Percentiles rank a stretch among this genome's conserved stretches.
These are phyloP conservation scores for Dyspetes luteomarginatus DNA, from an alignment of 2,888 invertebrate species.

Conservation along the genomic window DNA sequence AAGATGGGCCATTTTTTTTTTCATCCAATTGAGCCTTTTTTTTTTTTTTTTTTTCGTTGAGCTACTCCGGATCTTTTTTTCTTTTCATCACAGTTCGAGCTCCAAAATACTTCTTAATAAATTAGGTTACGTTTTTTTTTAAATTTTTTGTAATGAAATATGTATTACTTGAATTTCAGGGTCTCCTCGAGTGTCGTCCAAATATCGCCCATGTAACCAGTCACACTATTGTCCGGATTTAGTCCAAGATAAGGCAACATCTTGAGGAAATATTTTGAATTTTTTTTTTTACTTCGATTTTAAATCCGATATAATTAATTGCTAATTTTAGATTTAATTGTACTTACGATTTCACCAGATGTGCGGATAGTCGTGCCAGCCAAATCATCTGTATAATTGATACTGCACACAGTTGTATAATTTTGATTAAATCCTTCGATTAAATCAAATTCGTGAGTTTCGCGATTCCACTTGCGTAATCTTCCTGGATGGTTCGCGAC, in stretches of 20 bases:
- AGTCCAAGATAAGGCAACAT: not conserved
- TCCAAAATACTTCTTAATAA: too few species aligned
- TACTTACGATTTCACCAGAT: constrained; percentile 77
- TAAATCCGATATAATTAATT: not conserved
- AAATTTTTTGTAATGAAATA: too few species aligned
- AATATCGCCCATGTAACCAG: constrained; percentile 82
- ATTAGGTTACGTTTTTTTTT: too few species aligned
- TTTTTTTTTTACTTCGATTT: not conserved
- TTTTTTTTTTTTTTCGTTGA: too few species aligned
- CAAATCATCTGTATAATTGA: constrained; percentile 71
- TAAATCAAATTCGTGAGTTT: constrained; percentile 64
- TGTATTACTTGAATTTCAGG: constrained; percentile 82
- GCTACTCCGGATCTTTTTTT: not conserved
- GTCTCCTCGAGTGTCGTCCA: constrained; percentile 81
- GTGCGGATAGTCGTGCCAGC: constrained; percentile 76
- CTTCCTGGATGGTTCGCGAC: constrained; percentile 61
- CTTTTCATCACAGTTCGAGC: too few species aligned
- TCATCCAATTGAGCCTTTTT: too few species aligned
- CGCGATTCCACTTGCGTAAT: constrained; percentile 69
- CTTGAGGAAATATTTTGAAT: too few species aligned
- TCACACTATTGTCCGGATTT: constrained; percentile 71
- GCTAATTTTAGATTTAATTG: too few species aligned
- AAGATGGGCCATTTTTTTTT: too few species aligned
- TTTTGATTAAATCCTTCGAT: constrained; percentile 70
- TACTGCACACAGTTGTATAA: constrained; percentile 69